phyloP scores from a whole-genome alignment of 2,888 invertebrate species.

The Drosophila mayaguana region DNA sequence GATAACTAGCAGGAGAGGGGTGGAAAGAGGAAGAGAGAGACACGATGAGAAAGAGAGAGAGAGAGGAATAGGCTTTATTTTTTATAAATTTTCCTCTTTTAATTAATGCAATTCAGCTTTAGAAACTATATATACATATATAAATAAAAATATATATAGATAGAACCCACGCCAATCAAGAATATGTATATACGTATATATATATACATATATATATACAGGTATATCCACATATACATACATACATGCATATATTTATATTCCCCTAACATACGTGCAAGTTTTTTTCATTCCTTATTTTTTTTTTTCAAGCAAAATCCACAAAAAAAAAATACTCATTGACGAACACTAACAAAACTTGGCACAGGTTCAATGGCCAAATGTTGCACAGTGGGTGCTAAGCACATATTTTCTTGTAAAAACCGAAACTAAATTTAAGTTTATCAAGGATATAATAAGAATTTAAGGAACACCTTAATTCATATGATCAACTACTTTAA shows the following conservation, averaged over 20 bases:
- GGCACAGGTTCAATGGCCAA: constrained; percentile 83
- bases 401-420: neutral
- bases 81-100: constrained; percentile 16
- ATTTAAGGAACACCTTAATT: too few species aligned
- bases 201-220: constrained; percentile 8
- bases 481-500: neutral
- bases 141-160: constrained; percentile 51
- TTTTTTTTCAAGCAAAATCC: constrained; percentile 21
- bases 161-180: constrained; percentile 58
- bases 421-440: neutral
- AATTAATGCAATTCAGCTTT: constrained; percentile 47
- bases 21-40: too few species aligned
- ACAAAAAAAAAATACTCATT: constrained; percentile 5
- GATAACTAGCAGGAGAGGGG: constrained; percentile 1
- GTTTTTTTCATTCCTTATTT: neutral
- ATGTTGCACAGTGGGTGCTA: constrained; percentile 12
- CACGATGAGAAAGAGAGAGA: too few species aligned
- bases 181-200: constrained; percentile 14
- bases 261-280: constrained; percentile 3
- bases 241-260: neutral
- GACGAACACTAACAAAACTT: constrained; percentile 58
- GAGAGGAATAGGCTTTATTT: neutral
- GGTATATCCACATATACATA: too few species aligned
- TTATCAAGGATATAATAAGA: too few species aligned
- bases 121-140: constrained; percentile 69